Evolutionary conservation across 2,888 invertebrate species (phyloP), one percentile per base, ranked within the genome.

Genomic region (Adelphocoris suturalis): DNA sequence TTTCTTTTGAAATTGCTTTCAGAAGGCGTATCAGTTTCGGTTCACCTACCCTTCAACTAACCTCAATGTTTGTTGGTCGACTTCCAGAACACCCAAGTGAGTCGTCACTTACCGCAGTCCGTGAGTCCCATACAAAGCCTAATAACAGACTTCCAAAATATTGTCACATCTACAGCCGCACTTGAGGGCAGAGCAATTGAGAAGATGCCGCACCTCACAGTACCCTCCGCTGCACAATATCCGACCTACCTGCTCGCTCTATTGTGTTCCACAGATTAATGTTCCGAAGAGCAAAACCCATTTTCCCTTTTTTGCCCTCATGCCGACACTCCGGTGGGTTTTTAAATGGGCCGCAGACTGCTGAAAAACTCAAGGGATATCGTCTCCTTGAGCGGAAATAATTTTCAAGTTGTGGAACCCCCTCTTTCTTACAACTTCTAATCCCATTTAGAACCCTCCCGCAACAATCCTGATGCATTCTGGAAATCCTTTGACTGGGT

Each of bases 61-160:
- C 52, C 12, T 14, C 52, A 52, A 52, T 52, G 52, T 52, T 52
- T 52, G 52, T 52, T 52, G 52, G 16, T 37, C 37, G 37, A 52
- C 52, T 52, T 16, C 3, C 14, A 11, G 52, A 52, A 52, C 52
- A 52, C 52, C 52, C 52, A 52, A 52, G 52, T 52, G 52, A 52
- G 52, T 52, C 52, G 52, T 52, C 52, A 52, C 52, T 52, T 52
- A 52, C 52, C 52, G 13, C 1, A 52, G 37, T 52, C 52, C 52
- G 52, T 52, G 52, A 52, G 52, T 3, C 16, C 13, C 52, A 52
- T 52, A 13, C 75, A n/a, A 28, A 27, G 14, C 23, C 14, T 75
- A 75, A 75, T 75, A 75, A 75, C 75, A 75, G 75, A 75, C 75
- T n/a, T 27, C 75, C 75, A 75, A 75, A 75, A 75, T 75, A 75